These are phyloP conservation scores for Pterophyllum scalare DNA, from an alignment of 2,113 vertebrate species.

Conservation along the genomic window DNA sequence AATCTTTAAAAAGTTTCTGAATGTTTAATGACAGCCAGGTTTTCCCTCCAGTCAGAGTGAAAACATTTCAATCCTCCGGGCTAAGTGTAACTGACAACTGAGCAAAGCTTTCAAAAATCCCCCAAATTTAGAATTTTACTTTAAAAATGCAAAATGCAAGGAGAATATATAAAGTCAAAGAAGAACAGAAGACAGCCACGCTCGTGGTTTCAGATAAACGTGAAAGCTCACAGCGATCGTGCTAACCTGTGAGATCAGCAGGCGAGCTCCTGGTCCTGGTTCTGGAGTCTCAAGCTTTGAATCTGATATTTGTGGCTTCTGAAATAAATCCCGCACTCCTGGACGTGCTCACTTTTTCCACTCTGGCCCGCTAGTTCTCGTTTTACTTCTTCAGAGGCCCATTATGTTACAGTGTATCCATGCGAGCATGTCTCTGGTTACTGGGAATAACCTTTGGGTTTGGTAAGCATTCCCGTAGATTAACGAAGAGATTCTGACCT, in stretches of 20 bases:
- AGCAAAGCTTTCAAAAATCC: background rate
- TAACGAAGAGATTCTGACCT: slow-evolving; percentile 75
- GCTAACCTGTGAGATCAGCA: background rate
- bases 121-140: background rate
- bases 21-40: background rate
- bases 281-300: background rate
- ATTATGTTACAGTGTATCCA: background rate
- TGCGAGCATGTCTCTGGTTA: background rate
- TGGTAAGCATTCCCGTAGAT: background rate
- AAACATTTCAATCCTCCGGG: accelerated
- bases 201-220: background rate
- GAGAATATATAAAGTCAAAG: background rate
- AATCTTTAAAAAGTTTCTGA: slow-evolving; percentile 23
- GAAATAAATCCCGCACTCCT: background rate
- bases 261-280: background rate
- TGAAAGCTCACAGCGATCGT: background rate
- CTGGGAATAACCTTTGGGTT: background rate
- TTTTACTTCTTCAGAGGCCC: background rate
- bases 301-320: background rate
- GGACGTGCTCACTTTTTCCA: background rate
- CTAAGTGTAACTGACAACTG: background rate
- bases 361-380: background rate
- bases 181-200: background rate
- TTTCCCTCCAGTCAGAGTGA: background rate
- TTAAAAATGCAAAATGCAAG: background rate